These are phyloP conservation scores for Ochropleura leucogaster DNA, from an alignment of 2,888 invertebrate genomes.

Conservation along the genomic window DNA sequence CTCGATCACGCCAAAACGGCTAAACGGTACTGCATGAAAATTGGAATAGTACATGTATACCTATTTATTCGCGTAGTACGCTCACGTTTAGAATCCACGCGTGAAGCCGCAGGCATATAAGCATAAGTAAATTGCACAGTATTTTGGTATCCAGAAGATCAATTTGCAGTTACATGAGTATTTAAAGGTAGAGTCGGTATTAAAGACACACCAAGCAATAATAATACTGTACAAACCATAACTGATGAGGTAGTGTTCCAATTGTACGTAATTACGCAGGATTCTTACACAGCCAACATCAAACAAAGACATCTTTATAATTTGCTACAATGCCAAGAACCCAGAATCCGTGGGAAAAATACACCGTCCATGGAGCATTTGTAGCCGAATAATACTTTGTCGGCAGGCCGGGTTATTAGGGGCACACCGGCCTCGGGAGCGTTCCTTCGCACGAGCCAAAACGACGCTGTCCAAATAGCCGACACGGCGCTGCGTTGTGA, in stretches of 20 bases:
- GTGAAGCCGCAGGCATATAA: too few species aligned
- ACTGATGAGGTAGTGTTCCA: background rate
- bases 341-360: constrained; percentile 64
- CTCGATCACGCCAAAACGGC: too few species aligned
- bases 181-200: too few species aligned
- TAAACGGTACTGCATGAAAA: too few species aligned
- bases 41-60: too few species aligned
- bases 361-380: constrained; percentile 49
- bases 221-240: background rate
- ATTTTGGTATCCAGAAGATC: too few species aligned
- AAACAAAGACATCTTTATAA: constrained; percentile 58
- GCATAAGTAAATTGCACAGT: too few species aligned
- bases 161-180: too few species aligned
- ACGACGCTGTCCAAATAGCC: constrained; percentile 38
- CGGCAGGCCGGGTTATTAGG: constrained; percentile 55
- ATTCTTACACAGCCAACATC: constrained; percentile 16
- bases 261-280: constrained; percentile 20
- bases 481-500: constrained; percentile 33
- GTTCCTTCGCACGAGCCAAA: constrained; percentile 50
- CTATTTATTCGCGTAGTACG: too few species aligned
- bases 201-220: background rate
- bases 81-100: too few species aligned
- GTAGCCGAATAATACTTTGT: constrained; percentile 59
- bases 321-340: constrained; percentile 62
- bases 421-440: constrained; percentile 45